Base-by-base conservation (phyloP, 2,888 invertebrate genomes). In the Meteorus colon region DNA sequence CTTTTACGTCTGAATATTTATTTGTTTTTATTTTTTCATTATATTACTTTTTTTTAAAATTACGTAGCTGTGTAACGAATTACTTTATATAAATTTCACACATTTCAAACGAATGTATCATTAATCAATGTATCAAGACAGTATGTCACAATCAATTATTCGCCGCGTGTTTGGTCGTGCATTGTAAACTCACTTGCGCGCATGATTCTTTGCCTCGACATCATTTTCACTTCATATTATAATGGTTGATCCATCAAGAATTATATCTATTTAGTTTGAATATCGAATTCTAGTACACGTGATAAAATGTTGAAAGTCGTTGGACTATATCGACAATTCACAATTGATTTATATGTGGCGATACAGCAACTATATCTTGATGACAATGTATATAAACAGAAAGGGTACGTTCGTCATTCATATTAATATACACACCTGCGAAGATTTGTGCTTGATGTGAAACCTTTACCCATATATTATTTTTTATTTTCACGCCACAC, bases 341-440 rank as follows among this genome's bases (percentile, higher is more conserved):
- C 34, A 19, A 1, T 55, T 34, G 14, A 2, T 63, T 37, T 60
- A 59, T 48, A 70, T 34, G 34, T n/a, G 8, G 3, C 10, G 51
- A 63, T 51, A 37, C 51, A 62, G 24, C 5, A n/a, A 70, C 24
- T 51, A 31, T 51, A 31, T 55, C 19, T 55, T 31, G 66, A 63
- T 37, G 63, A 51, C 45, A 66, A 19, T 73, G 80, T 78, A 81
- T 83, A 83, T 82, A 83, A 83, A 84, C 75, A 80, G 80, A 79
- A 80, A 12, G 78, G 45, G 48, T 62, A 65, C 59, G 19, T 80
- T 84, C 85, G 85, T 86, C 86, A 86, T 86, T 86, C 84, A 85
- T 86, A 86, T 86, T 86, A 85, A 86, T 86, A 76, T 60, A 86
- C 82, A 81, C 85, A 83, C 84, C 86, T 85, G 84, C 82, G 80